Conservation (phyloP, 2,113 vertebrate species). For the Atrichornis clamosus region DNA sequence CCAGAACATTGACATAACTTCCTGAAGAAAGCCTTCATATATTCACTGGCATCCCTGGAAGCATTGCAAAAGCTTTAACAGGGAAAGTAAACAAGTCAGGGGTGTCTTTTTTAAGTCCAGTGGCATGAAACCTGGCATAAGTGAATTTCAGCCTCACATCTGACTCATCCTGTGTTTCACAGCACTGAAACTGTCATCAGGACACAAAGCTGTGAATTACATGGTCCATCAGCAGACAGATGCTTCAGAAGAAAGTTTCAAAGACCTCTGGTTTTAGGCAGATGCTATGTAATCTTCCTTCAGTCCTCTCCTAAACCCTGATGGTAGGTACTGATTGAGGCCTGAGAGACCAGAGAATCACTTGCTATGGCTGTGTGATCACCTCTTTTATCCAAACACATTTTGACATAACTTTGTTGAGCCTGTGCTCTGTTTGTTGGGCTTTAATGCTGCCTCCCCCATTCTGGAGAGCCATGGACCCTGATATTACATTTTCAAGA, state of each 20-base stretch:
- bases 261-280: not conserved
- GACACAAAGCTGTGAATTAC: not conserved
- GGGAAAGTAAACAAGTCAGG: not conserved
- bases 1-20: not conserved
- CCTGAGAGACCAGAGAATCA: not conserved
- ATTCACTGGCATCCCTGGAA: not conserved
- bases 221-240: not conserved
- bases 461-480: not conserved
- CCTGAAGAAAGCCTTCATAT: not conserved
- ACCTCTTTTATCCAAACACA: not conserved
- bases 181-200: not conserved
- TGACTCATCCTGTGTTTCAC: not conserved
- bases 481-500: not conserved
- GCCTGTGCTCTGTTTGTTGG: not conserved
- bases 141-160: not conserved
- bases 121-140: not conserved
- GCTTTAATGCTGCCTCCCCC: not conserved
- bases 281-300: not conserved
- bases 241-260: not conserved
- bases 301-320: not conserved
- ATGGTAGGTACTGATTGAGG: not conserved
- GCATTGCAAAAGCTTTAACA: not conserved
- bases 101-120: not conserved
- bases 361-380: not conserved
- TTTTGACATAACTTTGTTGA: not conserved